Conservation (phyloP, 2,888 invertebrate genomes). For the Drosophila limbata region DNA sequence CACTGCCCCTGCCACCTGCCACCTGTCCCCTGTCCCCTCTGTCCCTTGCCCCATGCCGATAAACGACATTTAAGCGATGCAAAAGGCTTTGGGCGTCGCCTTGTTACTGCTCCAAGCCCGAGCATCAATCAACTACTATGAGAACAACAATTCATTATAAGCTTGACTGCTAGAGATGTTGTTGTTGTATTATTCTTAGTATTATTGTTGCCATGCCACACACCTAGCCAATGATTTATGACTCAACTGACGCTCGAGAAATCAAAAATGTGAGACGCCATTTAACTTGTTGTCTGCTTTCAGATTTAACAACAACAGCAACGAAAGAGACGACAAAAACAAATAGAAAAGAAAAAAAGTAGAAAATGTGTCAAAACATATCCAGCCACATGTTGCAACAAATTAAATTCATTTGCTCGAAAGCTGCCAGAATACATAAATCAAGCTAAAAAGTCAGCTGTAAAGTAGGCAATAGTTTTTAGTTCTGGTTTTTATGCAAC, state of each 20-base stretch:
- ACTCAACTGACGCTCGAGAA: conserved; percentile 24
- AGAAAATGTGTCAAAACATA: conserved; percentile 37
- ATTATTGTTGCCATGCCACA: conserved; percentile 26
- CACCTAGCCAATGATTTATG: conserved; percentile 57
- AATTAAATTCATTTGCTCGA: conserved; percentile 43
- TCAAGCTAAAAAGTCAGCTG: conserved; percentile 17
- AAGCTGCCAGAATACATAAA: conserved; percentile 12
- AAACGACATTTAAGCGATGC: conserved; percentile 57
- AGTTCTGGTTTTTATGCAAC: not conserved
- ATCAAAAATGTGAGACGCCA: conserved; percentile 54
- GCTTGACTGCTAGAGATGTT: conserved; percentile 11
- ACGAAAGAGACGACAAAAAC: not conserved
- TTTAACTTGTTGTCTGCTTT: conserved; percentile 52
- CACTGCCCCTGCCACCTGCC: not conserved
- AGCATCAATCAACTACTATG: conserved; percentile 54
- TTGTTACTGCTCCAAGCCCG: not conserved
- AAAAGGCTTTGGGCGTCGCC: conserved; percentile 2
- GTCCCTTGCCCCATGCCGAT: conserved; percentile 4
- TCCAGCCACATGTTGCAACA: conserved; percentile 37
- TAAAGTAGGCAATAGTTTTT: conserved; percentile 48
- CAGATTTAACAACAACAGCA: conserved; percentile 12
- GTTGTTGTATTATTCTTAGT: conserved; percentile 13
- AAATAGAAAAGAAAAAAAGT: not conserved
- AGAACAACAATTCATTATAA: conserved; percentile 36
- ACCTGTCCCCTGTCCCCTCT: not conserved